phyloP scores from a whole-genome alignment of 1,140 invertebrate species.

The Bicyclus anynana region DNA sequence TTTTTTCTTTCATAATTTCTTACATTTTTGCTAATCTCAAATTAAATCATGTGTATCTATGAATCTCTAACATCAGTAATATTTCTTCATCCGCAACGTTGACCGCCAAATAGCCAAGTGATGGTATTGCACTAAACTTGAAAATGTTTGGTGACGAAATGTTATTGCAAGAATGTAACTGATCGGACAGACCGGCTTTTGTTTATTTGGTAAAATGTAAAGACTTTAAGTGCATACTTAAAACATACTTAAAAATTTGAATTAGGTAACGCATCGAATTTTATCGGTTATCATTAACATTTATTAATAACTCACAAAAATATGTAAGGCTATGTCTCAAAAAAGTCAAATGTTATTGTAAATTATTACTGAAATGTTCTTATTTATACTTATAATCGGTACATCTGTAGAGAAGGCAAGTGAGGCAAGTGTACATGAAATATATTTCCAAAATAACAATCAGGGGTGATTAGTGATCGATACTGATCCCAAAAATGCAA shows the following conservation, averaged over 20 bases:
- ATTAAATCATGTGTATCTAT: neutral
- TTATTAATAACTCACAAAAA: too few relatives aligned
- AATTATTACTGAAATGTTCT: too few relatives aligned
- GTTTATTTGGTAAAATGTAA: neutral
- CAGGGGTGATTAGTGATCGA: too few relatives aligned
- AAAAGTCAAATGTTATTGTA: too few relatives aligned
- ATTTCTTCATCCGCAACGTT: conserved; percentile 4
- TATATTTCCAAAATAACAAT: too few relatives aligned
- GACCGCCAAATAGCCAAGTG: conserved; percentile 6
- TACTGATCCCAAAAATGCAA: too few relatives aligned
- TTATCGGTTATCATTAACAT: neutral
- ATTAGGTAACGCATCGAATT: neutral
- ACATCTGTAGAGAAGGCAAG: too few relatives aligned
- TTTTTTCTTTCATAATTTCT: too few relatives aligned
- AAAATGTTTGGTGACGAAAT: conserved; percentile 15
- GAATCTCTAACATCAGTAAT: neutral
- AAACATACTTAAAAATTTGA: neutral
- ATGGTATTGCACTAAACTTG: conserved; percentile 18
- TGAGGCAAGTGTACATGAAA: too few relatives aligned
- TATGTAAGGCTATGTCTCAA: too few relatives aligned
- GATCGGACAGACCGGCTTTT: conserved; percentile 4
- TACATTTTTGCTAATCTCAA: neutral
- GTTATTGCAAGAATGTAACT: conserved; percentile 12
- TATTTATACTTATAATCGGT: too few relatives aligned
- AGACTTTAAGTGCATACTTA: conserved; percentile 6